Conservation (phyloP, 2,888 invertebrate genomes). For the Dexiosoma caninum region DNA sequence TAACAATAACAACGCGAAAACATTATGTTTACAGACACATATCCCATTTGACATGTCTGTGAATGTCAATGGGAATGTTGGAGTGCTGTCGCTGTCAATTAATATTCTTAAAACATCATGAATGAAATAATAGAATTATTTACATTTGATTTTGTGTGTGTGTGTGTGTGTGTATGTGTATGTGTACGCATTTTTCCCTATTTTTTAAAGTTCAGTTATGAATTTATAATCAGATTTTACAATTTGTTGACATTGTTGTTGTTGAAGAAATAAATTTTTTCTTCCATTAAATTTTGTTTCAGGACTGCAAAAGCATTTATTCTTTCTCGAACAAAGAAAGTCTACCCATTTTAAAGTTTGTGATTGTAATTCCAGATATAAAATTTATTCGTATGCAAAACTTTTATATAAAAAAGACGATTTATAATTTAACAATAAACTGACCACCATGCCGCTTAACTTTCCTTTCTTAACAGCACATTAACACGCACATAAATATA, state of each 20-base stretch:
- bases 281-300: not conserved
- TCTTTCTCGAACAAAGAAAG: not conserved
- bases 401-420: too few species aligned
- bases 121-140: slow-evolving; percentile 23
- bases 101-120: slow-evolving; percentile 40
- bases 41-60: slow-evolving; percentile 32
- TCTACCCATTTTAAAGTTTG: too few species aligned
- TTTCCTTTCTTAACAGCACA: too few species aligned
- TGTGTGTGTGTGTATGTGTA: not conserved
- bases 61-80: slow-evolving; percentile 35
- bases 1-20: slow-evolving; percentile 15
- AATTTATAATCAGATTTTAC: slow-evolving; percentile 49
- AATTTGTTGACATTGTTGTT: slow-evolving; percentile 34
- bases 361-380: too few species aligned
- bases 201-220: slow-evolving; percentile 29
- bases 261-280: slow-evolving; percentile 9
- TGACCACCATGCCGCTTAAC: too few species aligned
- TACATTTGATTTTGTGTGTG: slow-evolving; percentile 17
- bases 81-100: slow-evolving; percentile 30
- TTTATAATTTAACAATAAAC: too few species aligned
- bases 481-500: too few species aligned
- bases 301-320: not conserved
- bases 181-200: not conserved
- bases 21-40: slow-evolving; percentile 46
- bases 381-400: too few species aligned